Evolutionary conservation across 2,888 invertebrate genomes (phyloP), one percentile per base, ranked within the genome.

Genomic region (Ormyrus nitidulus): DNA sequence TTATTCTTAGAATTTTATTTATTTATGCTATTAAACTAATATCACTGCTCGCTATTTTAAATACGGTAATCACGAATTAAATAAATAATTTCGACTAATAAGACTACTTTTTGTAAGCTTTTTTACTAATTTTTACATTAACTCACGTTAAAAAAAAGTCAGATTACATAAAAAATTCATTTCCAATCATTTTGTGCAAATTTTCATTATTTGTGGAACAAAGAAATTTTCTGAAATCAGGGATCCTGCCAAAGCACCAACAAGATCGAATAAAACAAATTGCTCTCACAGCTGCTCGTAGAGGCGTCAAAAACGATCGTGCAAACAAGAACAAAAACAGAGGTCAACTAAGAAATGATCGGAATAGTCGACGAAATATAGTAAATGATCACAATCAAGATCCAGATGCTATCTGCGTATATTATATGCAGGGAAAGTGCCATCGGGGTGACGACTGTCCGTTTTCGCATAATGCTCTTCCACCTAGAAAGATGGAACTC

Each of bases 391-490:
- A 93, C 13, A 91, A 92, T 88, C 94, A 94, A 89, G 94, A 94
- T 87, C 92, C 93, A 6, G 95, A 95, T 81, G 94, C 94, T 19
- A 93, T 96, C 82, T 97, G 97, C 89, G 93, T 95, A 84, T 97
- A 95, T 91, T 97, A 94, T 89, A 94, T 96, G 93, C 97, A 97
- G 91, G 97, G 97, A 77, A 97, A 96, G 91, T 97, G 97, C 90
- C 94, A 95, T 81, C 91, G 93, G 92, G 95, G 96, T 79, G 94
- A 95, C 80, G 96, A 97, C 84, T 98, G 98, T 91, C 94, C 94
- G 69, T 97, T 95, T 90, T 96, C 96, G 13, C 98, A 99, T 89
- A 95, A 96, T 87, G 95, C 94, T 66, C 92, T 94, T 73, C 95
- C 95, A 64, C 95, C 95, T 0, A 94, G 97, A 85, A 98, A 98